Conservation (phyloP, 64 coral and sea anemone species). For the Actinia equina region DNA sequence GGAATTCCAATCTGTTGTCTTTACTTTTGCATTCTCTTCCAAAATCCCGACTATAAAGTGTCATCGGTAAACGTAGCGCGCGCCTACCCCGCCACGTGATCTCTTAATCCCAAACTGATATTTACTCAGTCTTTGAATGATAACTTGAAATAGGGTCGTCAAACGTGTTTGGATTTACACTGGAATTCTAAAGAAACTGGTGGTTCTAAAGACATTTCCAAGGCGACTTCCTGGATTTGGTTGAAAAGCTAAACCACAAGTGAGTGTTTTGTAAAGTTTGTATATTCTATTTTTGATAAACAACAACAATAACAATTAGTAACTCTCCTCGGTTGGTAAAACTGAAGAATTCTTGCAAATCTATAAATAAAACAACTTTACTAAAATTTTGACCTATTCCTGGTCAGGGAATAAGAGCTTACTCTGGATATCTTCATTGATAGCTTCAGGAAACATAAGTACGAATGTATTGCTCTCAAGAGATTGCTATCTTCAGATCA, state of each 20-base stretch:
- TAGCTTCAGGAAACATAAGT: neutral
- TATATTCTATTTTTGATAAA: neutral
- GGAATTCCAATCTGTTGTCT: neutral
- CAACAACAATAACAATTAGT: neutral
- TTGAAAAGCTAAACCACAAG: neutral
- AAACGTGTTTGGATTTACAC: neutral
- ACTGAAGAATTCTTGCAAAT: neutral
- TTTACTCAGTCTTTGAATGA: neutral
- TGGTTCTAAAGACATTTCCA: neutral
- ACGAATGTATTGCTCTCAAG: neutral
- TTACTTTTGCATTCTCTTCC: neutral
- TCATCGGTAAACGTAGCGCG: neutral
- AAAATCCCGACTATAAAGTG: neutral
- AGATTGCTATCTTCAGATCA: neutral
- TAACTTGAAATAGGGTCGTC: neutral
- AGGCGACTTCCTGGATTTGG: neutral
- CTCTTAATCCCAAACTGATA: neutral
- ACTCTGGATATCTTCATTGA: too few relatives aligned
- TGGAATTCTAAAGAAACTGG: neutral
- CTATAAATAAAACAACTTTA: neutral
- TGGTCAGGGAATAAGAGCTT: neutral
- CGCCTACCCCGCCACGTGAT: neutral
- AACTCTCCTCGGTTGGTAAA: neutral
- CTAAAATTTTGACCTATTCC: neutral
- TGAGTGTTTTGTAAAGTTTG: neutral